Base-by-base conservation (phyloP, 2,888 invertebrate species). In the Eristalis intricaria region DNA sequence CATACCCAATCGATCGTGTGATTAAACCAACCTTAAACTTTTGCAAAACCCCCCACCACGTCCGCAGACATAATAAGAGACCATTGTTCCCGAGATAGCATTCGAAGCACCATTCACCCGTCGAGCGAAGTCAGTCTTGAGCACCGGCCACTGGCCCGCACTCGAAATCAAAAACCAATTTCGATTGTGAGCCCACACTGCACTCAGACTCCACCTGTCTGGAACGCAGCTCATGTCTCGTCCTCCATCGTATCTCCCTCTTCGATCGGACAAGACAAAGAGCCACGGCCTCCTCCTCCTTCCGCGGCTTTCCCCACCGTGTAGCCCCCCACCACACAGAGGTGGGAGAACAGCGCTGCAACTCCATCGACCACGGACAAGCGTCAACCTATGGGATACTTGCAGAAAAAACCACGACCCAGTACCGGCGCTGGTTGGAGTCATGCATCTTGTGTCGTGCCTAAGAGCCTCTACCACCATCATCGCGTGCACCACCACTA, bases 331-430 rank as follows among this genome's bases (percentile, higher is more conserved):
- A 23, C 60, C 60, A 60, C 11, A 15, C 13, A 60, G 35, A 73
- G 69, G 85, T 85, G 85, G 85, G 82, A 73, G 77, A 82, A 69
- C 60, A 38, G 58, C 85, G 50, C 76, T 50, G 68, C 65, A 60
- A 60, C 50, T 61, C 50, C 15, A 60, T 63, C 70, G n/a, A 32
- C 71, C 66, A 80, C 80, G 61, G 60, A 22, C n/a, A 22, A 65
- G 19, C 74, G 7, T 63, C 69, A 77, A 74, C 85, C 85, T 86
- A 86, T 86, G 78, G 68, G 75, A 83, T 86, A 86, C 86, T 83
- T 83, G 86, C 75, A 79, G 78, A 86, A 50, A 78, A 75, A 63
- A 43, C 73, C 71, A 50, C 26, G 50, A 78, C 82, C 68, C 73
- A 40, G 80, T 43, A 77, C 77, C 61, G 70, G 70, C 65, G 69